Evolutionary conservation across 2,113 vertebrate species (phyloP), one percentile per base, ranked within the genome.

Genomic region (Machaerirhynchus nigripectus): DNA sequence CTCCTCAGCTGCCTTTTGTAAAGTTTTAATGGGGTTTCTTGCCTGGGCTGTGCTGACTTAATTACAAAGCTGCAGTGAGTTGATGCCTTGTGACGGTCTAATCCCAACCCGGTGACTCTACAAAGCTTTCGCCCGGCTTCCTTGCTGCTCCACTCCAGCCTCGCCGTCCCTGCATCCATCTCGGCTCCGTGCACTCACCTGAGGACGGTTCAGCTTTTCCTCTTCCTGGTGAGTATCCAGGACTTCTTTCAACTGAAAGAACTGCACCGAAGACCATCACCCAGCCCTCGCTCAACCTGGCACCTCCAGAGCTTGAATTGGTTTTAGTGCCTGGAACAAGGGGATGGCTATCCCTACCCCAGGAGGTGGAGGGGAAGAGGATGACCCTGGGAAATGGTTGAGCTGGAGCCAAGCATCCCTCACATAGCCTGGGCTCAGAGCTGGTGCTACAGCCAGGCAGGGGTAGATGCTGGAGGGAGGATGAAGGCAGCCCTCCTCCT

Each of bases 61-160:
- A 96, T 97, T 96, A 95, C 91, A 98, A 98, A 98, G 94, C 97
- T 95, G 97, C 78, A 65, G 59, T 98, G 96, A 97, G 97, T 98
- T 96, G 98, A 98, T 98, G 98, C 98, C 98, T 97, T 97, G 98
- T 99, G 99, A 99, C 98, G 97, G 87, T 93, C 96, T 99, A 99
- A 99, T 99, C 98, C 98, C 88, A 87, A 95, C 95, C 97, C 78
- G 95, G 98, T 98, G 96, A 96, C 95, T 64, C 96, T 98, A 98
- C 98, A 98, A 98, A 98, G 96, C 97, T 97, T 93, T 97, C 39
- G 1, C 70, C 55, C 15, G 0, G 71, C 33, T 79, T 73, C 87
- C 82, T 68, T 9, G 15, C 84, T 53, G 73, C 87, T 83, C 55
- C 90, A 96, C 84, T 96, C 90, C 2, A 9, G 81, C 80, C 84